These are phyloP conservation scores for Schizopygopsis pylzovi DNA, from an alignment of 2,797 vertebrate species.

Conservation along the genomic window DNA sequence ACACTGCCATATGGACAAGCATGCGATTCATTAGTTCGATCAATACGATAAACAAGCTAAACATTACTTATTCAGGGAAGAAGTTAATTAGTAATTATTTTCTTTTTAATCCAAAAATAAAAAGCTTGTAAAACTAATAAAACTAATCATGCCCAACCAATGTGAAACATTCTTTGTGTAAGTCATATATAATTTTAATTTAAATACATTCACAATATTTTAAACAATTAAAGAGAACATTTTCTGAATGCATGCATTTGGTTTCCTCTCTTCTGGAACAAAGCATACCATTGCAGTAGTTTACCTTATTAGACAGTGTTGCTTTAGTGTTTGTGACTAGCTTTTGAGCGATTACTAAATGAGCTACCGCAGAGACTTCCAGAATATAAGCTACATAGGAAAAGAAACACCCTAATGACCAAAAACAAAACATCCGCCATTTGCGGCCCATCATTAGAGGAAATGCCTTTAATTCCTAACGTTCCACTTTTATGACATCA, in stretches of 20 bases:
- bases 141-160: background rate
- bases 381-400: constrained; percentile 33
- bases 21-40: background rate
- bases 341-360: constrained; percentile 47
- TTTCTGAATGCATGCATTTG: background rate
- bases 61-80: background rate
- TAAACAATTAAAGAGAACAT: background rate
- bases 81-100: background rate
- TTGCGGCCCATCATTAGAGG: constrained; percentile 66
- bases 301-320: constrained; percentile 56
- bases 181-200: background rate
- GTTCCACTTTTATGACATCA: constrained; percentile 65
- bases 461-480: constrained; percentile 70
- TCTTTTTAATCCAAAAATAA: background rate
- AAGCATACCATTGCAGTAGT: constrained; percentile 25
- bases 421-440: constrained; percentile 33
- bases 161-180: background rate
- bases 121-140: background rate
- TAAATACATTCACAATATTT: background rate
- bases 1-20: constrained; percentile 9
- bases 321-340: constrained; percentile 37
- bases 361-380: constrained; percentile 22
- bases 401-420: background rate
- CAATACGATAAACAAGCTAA: background rate
- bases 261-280: constrained; percentile 30